phyloP scores from a whole-genome alignment of 2,113 vertebrate species.

The Aegotheles bennettii region DNA sequence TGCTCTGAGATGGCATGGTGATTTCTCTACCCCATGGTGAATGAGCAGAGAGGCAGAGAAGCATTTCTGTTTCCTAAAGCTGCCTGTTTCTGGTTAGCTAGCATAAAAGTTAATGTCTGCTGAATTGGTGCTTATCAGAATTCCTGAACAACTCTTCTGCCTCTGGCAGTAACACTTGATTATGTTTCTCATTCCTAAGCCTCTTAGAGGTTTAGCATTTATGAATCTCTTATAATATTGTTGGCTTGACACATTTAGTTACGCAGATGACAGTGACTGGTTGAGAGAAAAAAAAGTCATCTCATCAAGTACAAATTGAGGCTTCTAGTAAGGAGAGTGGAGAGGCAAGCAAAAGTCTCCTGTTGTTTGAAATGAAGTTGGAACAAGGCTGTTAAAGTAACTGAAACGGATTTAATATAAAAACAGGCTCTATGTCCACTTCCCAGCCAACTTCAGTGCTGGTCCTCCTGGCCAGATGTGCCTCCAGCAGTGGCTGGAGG shows the following conservation, averaged over 20 bases:
- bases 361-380: neutral
- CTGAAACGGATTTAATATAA: neutral
- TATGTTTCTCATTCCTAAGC: constrained; percentile 50
- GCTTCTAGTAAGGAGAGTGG: neutral
- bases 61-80: neutral
- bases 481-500: neutral
- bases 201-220: constrained; percentile 52
- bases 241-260: constrained; percentile 47
- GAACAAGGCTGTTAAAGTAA: neutral
- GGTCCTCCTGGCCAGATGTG: neutral
- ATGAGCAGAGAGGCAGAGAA: neutral
- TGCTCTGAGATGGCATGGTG: neutral
- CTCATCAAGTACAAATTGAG: neutral
- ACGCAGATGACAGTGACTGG: constrained; percentile 22
- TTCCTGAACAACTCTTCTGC: constrained; percentile 44
- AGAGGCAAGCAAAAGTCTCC: neutral
- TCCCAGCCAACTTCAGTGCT: neutral
- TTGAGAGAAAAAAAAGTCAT: constrained; percentile 32
- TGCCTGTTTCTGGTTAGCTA: neutral
- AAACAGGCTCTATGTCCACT: neutral
- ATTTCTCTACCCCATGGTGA: neutral
- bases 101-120: neutral
- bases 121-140: constrained; percentile 26
- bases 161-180: constrained; percentile 11
- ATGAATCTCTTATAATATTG: constrained; percentile 21